Evolutionary conservation across 2,888 invertebrate genomes (phyloP).

Genomic region (Ephialtes manifestator): DNA sequence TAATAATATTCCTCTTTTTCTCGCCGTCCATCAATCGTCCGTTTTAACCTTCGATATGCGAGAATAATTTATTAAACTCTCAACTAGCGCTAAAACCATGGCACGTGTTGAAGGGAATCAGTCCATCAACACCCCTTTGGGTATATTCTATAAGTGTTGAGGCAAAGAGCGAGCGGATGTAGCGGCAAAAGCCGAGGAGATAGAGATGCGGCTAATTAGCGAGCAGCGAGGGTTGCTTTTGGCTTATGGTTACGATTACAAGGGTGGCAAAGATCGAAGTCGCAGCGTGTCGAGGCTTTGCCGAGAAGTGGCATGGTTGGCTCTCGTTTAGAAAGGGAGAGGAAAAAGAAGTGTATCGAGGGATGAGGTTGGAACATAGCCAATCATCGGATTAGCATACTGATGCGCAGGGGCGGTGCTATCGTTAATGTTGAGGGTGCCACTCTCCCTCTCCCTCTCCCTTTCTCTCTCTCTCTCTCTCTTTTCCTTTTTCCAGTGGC

Average conservation of each 20-base stretch:
- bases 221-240: conserved; percentile 84
- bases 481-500: conserved; percentile 11
- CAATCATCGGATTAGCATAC: conserved; percentile 86
- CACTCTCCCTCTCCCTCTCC: conserved; percentile 74
- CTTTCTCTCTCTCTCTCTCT: conserved; percentile 66
- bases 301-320: conserved; percentile 13
- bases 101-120: conserved; percentile 59
- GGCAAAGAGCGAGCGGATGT: conserved; percentile 77
- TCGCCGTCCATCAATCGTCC: conserved; percentile 42
- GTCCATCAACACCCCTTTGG: conserved; percentile 52
- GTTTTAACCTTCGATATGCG: conserved; percentile 47
- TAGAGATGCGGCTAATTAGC: conserved; percentile 82
- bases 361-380: conserved; percentile 84
- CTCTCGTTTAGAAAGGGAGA: conserved; percentile 55
- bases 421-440: conserved; percentile 84
- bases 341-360: conserved; percentile 43
- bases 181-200: background rate
- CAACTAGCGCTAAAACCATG: background rate
- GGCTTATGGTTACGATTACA: conserved; percentile 84
- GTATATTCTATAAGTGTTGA: conserved; percentile 49
- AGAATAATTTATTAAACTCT: conserved; percentile 48
- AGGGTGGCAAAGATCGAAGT: conserved; percentile 76
- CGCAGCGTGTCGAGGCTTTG: conserved; percentile 15
- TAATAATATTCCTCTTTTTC: conserved; percentile 22
- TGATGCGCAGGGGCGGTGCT: conserved; percentile 85